Conservation (phyloP, 1,140 invertebrate species). For the Diploscapter pachys region DNA sequence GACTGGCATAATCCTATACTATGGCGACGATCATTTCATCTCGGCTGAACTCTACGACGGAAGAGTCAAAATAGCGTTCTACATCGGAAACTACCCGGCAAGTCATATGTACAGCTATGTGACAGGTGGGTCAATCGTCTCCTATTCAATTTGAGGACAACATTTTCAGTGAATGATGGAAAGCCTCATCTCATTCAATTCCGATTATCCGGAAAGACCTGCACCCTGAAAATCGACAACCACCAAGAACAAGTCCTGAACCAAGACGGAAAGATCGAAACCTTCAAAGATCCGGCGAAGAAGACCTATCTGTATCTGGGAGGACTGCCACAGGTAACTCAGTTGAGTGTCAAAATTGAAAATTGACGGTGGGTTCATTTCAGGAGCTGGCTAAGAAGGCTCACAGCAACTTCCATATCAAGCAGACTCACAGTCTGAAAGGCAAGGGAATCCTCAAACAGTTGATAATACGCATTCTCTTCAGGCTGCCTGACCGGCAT, state of each 20-base stretch:
- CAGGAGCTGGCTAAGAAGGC: too few relatives aligned
- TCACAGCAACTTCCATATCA: constrained; percentile 76
- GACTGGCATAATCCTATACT: constrained; percentile 46
- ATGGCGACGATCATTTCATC: constrained; percentile 67
- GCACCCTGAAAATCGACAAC: constrained; percentile 83
- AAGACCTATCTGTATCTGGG: constrained; percentile 79
- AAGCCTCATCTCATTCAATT: constrained; percentile 83
- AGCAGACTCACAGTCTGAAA: constrained; percentile 87
- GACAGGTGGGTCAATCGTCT: constrained; percentile 34
- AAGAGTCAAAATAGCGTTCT: constrained; percentile 85
- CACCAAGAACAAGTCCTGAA: constrained; percentile 77
- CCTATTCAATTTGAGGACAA: constrained; percentile 19
- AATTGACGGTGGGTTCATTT: too few relatives aligned
- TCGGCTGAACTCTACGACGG: constrained; percentile 93
- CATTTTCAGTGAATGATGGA: constrained; percentile 74
- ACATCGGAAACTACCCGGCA: constrained; percentile 92
- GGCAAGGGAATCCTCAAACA: constrained; percentile 65
- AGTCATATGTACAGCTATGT: constrained; percentile 78
- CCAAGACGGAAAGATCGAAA: constrained; percentile 61
- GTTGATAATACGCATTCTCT: constrained; percentile 14
- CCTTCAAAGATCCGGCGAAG: too few relatives aligned
- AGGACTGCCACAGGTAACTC: constrained; percentile 74
- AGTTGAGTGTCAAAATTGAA: constrained; percentile 77
- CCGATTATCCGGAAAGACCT: constrained; percentile 85
- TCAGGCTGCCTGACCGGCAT: constrained; percentile 84